Base-by-base conservation (phyloP, 1,140 invertebrate genomes). In the Polypedilum vanderplanki region DNA sequence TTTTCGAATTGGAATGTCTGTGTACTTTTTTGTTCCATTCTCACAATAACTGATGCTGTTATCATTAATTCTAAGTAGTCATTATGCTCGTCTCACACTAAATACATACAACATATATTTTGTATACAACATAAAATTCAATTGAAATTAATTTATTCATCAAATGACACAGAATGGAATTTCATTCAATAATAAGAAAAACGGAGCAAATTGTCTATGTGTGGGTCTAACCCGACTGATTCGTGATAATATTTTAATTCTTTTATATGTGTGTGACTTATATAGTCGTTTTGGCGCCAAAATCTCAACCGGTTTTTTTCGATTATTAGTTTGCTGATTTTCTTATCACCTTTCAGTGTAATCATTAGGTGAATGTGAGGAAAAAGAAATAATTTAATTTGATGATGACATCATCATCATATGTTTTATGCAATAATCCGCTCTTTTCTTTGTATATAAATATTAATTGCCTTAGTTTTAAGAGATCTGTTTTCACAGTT, bases 131-230 rank as follows among this genome's bases (percentile, higher is more conserved):
- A n/a, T n/a, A n/a, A 5, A 33, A 33, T 33, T 33, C 5, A 33
- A 33, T 33, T 33, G 1, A 5, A 33, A 33, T 33, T 33, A 33
- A 33, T 33, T 33, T 33, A 1, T 33, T 3, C 24, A 33, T 3
- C 24, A 33, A 33, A 33, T 33, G 24, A 1, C 24, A 33, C 24
- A 33, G 5, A 33, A 33, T 33, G 24, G 24, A 57, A 57, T n/a
- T 57, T 57, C 46, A n/a, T 57, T 57, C 12, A 57, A 57, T 57
- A 57, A 57, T 57, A 57, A 57, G 46, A 57, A 57, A n/a, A n/a
- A 57, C 46, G 24, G 24, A 5, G 24, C 24, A 33, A 33, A 15
- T 57, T 57, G 15, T 3, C n/a, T 57, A 12, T 57, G 46, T 57
- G 46, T 57, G 46, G 46, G 46, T 57, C 46, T 57, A 57, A n/a